Base-by-base conservation (phyloP, 2,888 invertebrate genomes). In the Lypha dubia region DNA sequence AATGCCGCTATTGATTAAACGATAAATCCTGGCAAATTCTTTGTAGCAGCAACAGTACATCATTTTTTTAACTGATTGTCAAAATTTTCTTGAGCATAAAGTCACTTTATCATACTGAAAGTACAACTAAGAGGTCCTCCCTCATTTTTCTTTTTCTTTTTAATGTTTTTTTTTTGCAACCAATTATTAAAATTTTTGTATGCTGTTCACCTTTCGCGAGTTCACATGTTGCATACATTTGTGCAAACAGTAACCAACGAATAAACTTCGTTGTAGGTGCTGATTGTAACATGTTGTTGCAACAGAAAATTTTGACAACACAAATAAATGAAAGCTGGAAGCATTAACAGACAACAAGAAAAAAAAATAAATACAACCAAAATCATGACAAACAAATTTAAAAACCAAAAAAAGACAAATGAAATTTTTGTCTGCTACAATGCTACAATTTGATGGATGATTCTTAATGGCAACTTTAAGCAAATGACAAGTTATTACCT, bases 241-340 rank as follows among this genome's bases (percentile, higher is more conserved):
- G 35, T 6, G 17, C 22, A 20, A 53, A 17, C 22, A 35, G 44
- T 22, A 71, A 56, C 15, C 38, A 63, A 24, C 38, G 63, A 38
- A 60, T 51, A 56, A 56, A 56, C 77, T 65, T 74, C 73, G 73
- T 77, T 80, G 84, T 84, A 84, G 84, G 84, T 84, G 81, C 77
- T 81, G 81, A 84, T 81, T 81, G 77, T 35, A 79, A 77, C 81
- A 79, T 77, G 77, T 67, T 74, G 73, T 56, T 44, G 56, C 44
- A 63, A 32, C 22, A 60, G 44, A 70, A 44, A 79, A 20, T 73
- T 73, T 81, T 75, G 56, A 75, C 75, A 70, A 62, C 51, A 35
- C 24, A 75, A 81, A 81, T 58, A 81, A 75, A 81, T 56, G 68
- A 68, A 75, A 68, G 62, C n/a, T 67, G 38, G 32, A n/a, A n/a